Evolutionary conservation across 2,113 vertebrate genomes (phyloP).

Genomic region (Phrynocephalus versicolor): DNA sequence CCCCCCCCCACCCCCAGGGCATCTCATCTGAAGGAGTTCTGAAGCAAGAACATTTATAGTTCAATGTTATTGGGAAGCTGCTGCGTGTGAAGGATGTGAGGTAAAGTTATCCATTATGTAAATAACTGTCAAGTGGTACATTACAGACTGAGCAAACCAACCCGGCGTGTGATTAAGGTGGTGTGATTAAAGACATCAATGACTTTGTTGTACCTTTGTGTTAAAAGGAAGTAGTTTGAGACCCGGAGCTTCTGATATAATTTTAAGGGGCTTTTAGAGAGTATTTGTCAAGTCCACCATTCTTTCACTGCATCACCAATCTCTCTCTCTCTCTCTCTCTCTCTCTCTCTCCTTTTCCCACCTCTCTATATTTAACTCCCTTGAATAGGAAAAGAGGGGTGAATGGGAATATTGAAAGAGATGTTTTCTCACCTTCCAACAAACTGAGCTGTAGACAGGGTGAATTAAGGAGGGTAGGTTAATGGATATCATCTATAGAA

Average conservation of each 20-base stretch:
- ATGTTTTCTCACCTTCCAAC: conserved; percentile 53
- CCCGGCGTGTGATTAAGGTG: neutral
- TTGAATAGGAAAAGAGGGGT: conserved; percentile 41
- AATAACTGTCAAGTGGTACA: neutral
- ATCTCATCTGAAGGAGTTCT: neutral
- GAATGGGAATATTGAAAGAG: conserved; percentile 38
- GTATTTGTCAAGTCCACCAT: neutral
- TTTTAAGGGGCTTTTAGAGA: conserved; percentile 38
- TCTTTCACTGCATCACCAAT: neutral
- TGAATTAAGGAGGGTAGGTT: neutral
- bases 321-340: neutral
- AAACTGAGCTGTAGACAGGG: neutral
- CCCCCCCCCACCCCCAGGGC: neutral
- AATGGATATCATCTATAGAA: conserved; percentile 10
- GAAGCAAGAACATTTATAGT: conserved; percentile 5
- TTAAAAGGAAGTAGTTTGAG: conserved; percentile 17
- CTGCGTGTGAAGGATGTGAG: neutral
- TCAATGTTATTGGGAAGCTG: neutral
- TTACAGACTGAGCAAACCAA: neutral
- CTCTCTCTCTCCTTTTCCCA: neutral
- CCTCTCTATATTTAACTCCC: conserved; percentile 31
- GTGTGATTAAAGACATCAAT: conserved; percentile 1
- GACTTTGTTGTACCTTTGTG: conserved; percentile 16
- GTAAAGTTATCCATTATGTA: conserved; percentile 22
- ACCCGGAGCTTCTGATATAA: neutral